A percentile compares a stretch with the other conserved stretches of the same genome.
phyloP scores from a whole-genome alignment of 2,797 vertebrate genomes.

The Netta rufina region DNA sequence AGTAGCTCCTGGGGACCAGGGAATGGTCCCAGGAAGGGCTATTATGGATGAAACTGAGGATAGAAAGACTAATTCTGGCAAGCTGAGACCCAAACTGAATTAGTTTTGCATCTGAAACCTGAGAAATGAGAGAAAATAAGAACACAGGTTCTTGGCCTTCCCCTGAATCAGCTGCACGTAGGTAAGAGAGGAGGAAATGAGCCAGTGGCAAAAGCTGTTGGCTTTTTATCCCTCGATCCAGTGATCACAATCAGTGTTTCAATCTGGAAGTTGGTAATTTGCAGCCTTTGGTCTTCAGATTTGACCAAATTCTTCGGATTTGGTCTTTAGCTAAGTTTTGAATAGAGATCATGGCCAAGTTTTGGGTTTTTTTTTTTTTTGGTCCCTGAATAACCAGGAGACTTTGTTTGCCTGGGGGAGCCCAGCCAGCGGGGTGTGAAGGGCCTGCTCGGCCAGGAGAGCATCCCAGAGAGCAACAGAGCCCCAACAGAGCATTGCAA shows the following conservation, averaged over 20 bases:
- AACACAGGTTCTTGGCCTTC: background rate
- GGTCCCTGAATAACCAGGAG: background rate
- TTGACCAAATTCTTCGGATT: background rate
- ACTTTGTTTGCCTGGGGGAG: background rate
- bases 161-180: background rate
- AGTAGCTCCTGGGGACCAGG: background rate
- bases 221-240: background rate
- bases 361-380: background rate
- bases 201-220: background rate
- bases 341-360: background rate
- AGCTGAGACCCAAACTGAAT: background rate
- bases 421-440: background rate
- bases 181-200: background rate
- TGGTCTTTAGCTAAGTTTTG: background rate
- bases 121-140: background rate
- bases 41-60: background rate
- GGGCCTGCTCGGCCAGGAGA: background rate
- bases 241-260: background rate
- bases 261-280: background rate
- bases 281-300: background rate
- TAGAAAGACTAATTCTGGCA: background rate
- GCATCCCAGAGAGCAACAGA: background rate
- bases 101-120: rapidly evolving
- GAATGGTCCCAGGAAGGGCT: background rate
- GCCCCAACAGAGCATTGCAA: background rate